phyloP scores from a whole-genome alignment of 2,797 vertebrate genomes.

The Onychomys arenicola region DNA sequence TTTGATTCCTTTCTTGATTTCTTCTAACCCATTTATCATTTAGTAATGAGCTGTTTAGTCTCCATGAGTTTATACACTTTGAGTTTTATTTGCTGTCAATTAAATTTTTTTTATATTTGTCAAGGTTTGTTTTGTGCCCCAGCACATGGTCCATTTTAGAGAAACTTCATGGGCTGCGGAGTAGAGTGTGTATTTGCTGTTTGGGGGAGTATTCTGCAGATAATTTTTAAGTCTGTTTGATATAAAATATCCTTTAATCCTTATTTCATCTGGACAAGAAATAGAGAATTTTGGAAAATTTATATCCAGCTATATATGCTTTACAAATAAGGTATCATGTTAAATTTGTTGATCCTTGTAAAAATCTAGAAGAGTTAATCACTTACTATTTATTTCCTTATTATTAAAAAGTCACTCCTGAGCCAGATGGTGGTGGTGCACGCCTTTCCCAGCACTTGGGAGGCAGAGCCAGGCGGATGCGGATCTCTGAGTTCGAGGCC shows the following conservation, averaged over 20 bases:
- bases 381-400: constrained; percentile 2
- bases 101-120: background rate
- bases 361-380: background rate
- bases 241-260: background rate
- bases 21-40: background rate
- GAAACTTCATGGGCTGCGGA: background rate
- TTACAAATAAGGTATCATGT: background rate
- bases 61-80: background rate
- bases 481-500: too few relatives aligned
- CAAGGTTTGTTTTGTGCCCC: background rate
- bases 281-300: background rate
- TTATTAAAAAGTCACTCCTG: background rate
- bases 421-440: too few relatives aligned
- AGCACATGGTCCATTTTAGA: background rate
- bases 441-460: too few relatives aligned
- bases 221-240: background rate
- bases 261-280: background rate
- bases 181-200: too few relatives aligned
- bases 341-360: background rate
- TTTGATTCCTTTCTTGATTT: too few relatives aligned
- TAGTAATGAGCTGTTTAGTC: background rate
- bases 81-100: background rate
- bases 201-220: too few relatives aligned
- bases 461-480: too few relatives aligned
- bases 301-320: background rate